Base-by-base conservation (phyloP, 2,113 vertebrate species). In the Mesocricetus auratus region DNA sequence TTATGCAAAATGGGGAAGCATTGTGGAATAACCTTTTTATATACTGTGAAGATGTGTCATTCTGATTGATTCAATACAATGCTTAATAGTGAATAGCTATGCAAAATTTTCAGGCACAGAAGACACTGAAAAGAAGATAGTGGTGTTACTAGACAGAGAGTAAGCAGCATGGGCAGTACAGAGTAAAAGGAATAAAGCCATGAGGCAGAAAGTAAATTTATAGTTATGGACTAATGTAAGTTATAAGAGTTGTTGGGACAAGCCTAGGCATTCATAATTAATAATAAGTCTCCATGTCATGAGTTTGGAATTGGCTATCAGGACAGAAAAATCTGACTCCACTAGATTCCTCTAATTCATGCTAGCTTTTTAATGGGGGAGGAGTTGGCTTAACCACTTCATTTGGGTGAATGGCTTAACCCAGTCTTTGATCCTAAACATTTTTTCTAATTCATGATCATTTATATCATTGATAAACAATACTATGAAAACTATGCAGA, bases 391-490 rank as follows among this genome's bases (percentile, higher is more conserved):
- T 0, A 45, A 7, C 60, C 77, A 47, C 21, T 10, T 45, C 26
- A 82, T 94, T 24, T 66, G 8, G 36, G 62, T 56, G 45, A 88
- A 88, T 17, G 26, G 36, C 5, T 74, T 5, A 92, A 77, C 1
- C 1, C 62, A 50, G 42, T 66, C 33, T 95, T 94, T 89, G 39
- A 91, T 93, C 93, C 7, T 45, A 62, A 86, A 77, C 17, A 39
- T 86, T 47, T 92, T 92, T 95, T 68, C 31, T 86, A 1, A 78
- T 89, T 96, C 86, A 39, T 12, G 75, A 90, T 94, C 16, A 93
- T 81, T 68, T 86, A 81, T 66, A 4, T 4, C 91, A 47, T 45
- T 7, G 6, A 45, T 74, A 79, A 73, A 16, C 56, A 86, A 86
- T 89, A 21, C 79, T 16, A 56, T 81, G 12, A 4, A 31, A 81